Evolutionary conservation across 1,140 invertebrate species (phyloP), one percentile per base, ranked within the genome.

Genomic region (Pogonomyrmex barbatus): DNA sequence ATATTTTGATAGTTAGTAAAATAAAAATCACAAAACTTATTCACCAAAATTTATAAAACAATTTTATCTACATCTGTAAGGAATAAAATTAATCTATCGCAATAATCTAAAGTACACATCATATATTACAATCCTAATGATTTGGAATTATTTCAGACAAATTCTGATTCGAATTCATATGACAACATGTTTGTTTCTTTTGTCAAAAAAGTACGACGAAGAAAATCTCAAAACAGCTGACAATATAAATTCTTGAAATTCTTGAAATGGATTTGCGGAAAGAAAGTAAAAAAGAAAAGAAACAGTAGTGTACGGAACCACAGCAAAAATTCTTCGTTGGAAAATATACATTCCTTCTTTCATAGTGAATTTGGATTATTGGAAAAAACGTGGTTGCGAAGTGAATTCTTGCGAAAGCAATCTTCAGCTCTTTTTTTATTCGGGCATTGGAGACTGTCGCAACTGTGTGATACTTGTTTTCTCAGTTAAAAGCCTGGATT

Each of bases 261-360:
- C 10, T 24, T 24, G 24, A 24, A 24, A 47, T 45, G 42, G 50
- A 39, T 75, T 84, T 60, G 42, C 24, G n/a, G 47, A 42, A 17
- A 60, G 14, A 14, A 3, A 10, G 50, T 30, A 54, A 63, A 50
- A 71, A 58, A 17, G 30, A 36, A 45, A 33, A 75, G 8, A 60
- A 36, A 81, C 73, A 58, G 12, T 17, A 14, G 24, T 12, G 54
- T 3, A 33, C 36, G 68, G 33, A 50, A 70, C 58, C 54, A 85
- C 36, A 63, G 63, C 60, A 54, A 73, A 89, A 87, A 68, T 91
- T 90, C 56, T 82, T 87, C 79, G 62, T 60, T 62, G 88, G 47
- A 91, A 91, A 91, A 91, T 91, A 91, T 90, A 91, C 87, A 87
- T 73, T 71, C 52, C 47, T 60, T 85, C 85, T 91, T 91, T 91